Base-by-base conservation (phyloP, 2,797 vertebrate genomes). In the Simalia tracyae region DNA sequence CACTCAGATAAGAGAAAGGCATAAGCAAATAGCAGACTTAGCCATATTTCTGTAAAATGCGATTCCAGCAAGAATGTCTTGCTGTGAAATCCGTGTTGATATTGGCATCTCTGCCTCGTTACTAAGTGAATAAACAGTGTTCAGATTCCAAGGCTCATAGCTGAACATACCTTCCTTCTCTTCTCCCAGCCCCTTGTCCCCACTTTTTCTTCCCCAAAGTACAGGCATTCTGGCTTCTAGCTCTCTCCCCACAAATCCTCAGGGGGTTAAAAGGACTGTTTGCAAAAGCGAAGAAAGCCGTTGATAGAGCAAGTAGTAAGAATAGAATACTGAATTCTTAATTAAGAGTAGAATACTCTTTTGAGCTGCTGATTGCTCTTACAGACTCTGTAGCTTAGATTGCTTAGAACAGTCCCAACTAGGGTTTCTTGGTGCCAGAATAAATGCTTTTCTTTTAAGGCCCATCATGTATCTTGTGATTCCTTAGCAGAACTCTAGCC, bases 41-140 rank as follows among this genome's bases (percentile, higher is more conserved):
- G 72, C 42, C 0, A 3, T 15, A 14, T 15, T 22, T 26, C n/a
- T 86, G 4, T 42, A 64, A 84, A 81, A 87, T 91, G 64, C 56
- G 2, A 90, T 87, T 91, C 59, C 5, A 72, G n/a, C 87, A 56
- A 89, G 91, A 91, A 66, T 76, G 87, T 60, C 87, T 84, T 87
- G 31, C 95, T 94, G 91, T 59, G 92, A 26, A 66, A 50, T 90
- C 94, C 86, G 87, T 93, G 91, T 95, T 95, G 94, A 89, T 94
- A 17, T 93, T 94, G 95, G 93, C 94, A 92, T 64, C 63, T 7
- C 68, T 28, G 59, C 19, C 1, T 28, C 66, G 68, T 93, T 93
- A 92, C 92, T 94, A 91, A 94, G 91, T 84, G 92, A 93, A 91
- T 93, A 95, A 95, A 93, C 89, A 64, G 90, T 87, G 92, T 89